A percentile compares a stretch with the other conserved stretches of the same genome.
Evolutionary conservation across 2,797 vertebrate species (phyloP).

Genomic region (Melanotaenia trifasciata): DNA sequence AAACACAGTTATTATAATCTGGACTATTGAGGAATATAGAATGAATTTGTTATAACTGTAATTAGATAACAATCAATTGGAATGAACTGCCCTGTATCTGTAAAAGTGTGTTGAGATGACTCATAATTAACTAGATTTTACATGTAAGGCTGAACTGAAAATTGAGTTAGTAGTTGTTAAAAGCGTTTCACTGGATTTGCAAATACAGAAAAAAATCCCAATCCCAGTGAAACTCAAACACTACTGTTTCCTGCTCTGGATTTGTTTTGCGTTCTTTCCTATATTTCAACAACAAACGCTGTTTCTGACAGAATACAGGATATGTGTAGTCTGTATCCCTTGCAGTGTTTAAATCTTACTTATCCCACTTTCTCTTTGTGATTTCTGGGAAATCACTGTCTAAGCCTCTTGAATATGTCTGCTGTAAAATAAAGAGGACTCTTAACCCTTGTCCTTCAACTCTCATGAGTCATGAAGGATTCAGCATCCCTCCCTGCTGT

Average conservation of each 20-base stretch:
- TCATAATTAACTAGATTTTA: neutral
- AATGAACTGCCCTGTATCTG: too few relatives aligned
- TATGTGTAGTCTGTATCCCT: neutral
- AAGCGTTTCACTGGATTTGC: neutral
- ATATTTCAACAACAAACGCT: neutral
- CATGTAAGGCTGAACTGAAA: neutral
- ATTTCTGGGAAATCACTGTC: conserved; percentile 14
- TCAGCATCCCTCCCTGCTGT: conserved; percentile 11
- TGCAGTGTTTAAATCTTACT: conserved; percentile 20
- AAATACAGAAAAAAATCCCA: neutral
- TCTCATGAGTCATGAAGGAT: conserved; percentile 36
- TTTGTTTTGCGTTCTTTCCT: neutral
- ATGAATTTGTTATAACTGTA: too few relatives aligned
- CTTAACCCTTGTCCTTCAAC: conserved; percentile 23
- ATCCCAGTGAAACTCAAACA: neutral
- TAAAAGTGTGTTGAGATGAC: too few relatives aligned
- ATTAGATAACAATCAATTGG: too few relatives aligned
- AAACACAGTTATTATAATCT: too few relatives aligned
- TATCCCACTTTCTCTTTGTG: conserved; percentile 11
- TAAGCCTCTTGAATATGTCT: conserved; percentile 15
- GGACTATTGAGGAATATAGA: too few relatives aligned
- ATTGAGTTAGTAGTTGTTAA: neutral
- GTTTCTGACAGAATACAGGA: conserved; percentile 2
- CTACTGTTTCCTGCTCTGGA: neutral
- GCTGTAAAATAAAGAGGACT: neutral